A percentile compares a stretch with the other conserved stretches of the same genome.
Conservation (phyloP, 2,113 vertebrate genomes). For the Lasiurus cinereus region DNA sequence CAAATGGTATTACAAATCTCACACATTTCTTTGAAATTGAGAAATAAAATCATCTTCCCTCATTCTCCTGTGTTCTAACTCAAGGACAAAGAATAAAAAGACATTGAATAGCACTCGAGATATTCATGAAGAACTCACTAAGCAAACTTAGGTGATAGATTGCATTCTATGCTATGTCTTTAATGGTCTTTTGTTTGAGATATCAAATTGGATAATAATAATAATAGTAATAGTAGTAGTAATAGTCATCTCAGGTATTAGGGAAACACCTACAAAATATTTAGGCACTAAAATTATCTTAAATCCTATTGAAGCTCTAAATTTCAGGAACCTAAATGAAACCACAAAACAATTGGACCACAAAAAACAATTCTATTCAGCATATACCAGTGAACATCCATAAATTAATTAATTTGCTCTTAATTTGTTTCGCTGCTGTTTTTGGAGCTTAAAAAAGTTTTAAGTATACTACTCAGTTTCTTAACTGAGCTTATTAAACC, state of each 20-base stretch:
- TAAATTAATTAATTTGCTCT: background rate
- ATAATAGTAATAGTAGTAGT: background rate
- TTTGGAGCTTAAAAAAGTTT: background rate
- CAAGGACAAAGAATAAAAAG: background rate
- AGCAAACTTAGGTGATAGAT: background rate
- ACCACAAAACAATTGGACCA: background rate
- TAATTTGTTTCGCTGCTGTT: background rate
- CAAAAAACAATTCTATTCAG: background rate
- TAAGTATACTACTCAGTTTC: background rate
- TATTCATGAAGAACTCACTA: background rate
- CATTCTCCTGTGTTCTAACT: background rate
- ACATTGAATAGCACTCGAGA: background rate
- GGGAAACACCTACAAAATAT: background rate
- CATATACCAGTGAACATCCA: background rate
- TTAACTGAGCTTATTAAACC: constrained; percentile 34
- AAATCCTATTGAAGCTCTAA: constrained; percentile 10
- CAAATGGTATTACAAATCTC: constrained; percentile 19
- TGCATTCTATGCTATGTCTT: background rate
- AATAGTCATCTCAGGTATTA: background rate
- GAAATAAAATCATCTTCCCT: background rate
- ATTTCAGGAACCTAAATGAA: background rate
- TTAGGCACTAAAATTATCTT: background rate
- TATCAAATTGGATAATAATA: background rate
- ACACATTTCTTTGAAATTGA: constrained; percentile 11
- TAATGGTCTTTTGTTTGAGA: background rate